A percentile compares a stretch with the other conserved stretches of the same genome.
These are phyloP conservation scores for Dryobotodes eremita DNA, from an alignment of 2,888 invertebrate species.

Conservation along the genomic window DNA sequence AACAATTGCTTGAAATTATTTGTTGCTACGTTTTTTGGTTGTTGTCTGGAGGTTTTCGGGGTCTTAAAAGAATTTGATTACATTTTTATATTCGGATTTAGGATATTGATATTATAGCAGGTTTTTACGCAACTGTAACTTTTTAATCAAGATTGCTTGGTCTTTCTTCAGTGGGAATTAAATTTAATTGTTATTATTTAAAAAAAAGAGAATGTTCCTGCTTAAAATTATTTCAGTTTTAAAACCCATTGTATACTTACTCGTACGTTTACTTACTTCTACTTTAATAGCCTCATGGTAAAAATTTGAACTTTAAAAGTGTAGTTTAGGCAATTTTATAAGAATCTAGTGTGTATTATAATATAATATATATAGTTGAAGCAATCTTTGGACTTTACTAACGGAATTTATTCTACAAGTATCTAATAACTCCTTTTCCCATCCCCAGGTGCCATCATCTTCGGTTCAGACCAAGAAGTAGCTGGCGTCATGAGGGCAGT, in stretches of 20 bases:
- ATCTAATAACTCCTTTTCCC: neutral
- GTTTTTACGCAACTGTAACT: neutral
- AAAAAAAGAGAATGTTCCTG: too few relatives aligned
- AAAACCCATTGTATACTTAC: too few relatives aligned
- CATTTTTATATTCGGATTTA: neutral
- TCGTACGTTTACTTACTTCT: too few relatives aligned
- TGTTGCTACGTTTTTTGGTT: neutral
- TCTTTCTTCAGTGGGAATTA: too few relatives aligned
- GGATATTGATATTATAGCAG: neutral
- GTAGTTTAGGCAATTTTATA: too few relatives aligned
- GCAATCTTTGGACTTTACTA: neutral
- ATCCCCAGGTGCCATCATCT: slow-evolving; percentile 96
- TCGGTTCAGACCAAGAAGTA: slow-evolving; percentile 99
- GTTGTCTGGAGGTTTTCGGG: neutral
- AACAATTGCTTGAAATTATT: slow-evolving; percentile 24
- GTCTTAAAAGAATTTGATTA: neutral
- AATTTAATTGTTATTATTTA: neutral
- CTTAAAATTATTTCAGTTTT: too few relatives aligned
- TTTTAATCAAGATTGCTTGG: too few relatives aligned
- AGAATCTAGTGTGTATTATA: too few relatives aligned
- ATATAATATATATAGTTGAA: too few relatives aligned
- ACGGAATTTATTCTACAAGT: neutral
- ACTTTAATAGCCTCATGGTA: too few relatives aligned
- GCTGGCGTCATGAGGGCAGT: slow-evolving; percentile 98
- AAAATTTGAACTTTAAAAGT: too few relatives aligned